Evolutionary conservation across 2,888 invertebrate species (phyloP), one percentile per base, ranked within the genome.

Genomic region (Spilosoma lubricipeda): DNA sequence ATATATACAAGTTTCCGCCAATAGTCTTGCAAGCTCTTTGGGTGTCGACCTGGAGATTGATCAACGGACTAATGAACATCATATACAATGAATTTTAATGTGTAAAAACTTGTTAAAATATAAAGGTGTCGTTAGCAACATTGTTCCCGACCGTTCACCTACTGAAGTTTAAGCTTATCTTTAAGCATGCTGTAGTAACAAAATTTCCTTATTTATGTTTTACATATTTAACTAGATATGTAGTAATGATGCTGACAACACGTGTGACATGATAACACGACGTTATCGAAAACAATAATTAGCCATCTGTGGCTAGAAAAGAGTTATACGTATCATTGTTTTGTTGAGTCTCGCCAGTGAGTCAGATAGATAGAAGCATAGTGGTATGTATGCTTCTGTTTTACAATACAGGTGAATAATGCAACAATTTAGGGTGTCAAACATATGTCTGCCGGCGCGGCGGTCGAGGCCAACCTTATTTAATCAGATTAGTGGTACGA

Each of bases 401-500:
- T 33, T 15, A 23, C 5, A 33, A 48, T 36, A 30, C 5, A 23
- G 27, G 8, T 59, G n/a, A 39, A 33, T n/a, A 27, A 36, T 45
- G 42, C 63, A 63, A 42, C 9, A 18, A 70, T 39, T 70, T 59
- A 9, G 39, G 39, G 18, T 9, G 56, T 56, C 36, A 13, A 39
- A 39, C 20, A 20, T 20, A 30, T 70, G 42, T 63, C 27, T 42
- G 67, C 13, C 66, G 66, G 39, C 66, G 39, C 36, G 33, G 33
- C 33, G 4, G n/a, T 45, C 45, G 48, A 33, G 18, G 64, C 70
- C 67, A 23, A 23, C 27, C 56, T 27, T 13, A 63, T 73, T 69
- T 82, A 83, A 82, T 81, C 77, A 77, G 77, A 82, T 82, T 82
- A 76, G 65, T 73, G 63, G 66, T 70, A 27, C 18, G 15, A 33